These are phyloP conservation scores for Drosophila anomelani DNA, from an alignment of 2,888 invertebrate genomes.

Conservation along the genomic window DNA sequence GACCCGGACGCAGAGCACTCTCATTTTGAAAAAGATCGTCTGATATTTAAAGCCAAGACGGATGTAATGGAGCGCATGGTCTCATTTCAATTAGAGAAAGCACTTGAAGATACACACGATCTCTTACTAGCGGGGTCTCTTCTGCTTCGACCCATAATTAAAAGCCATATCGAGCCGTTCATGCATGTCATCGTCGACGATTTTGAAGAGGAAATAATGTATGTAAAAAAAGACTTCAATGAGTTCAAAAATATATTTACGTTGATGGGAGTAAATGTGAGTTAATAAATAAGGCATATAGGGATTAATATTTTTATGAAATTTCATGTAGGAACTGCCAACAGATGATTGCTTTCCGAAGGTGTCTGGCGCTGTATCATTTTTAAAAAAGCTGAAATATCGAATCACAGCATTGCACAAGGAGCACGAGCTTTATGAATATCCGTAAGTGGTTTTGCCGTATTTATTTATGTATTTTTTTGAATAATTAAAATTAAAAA, in stretches of 20 bases:
- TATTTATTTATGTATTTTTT: too few species aligned
- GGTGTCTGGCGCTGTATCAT: conserved; percentile 90
- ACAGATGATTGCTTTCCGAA: conserved; percentile 90
- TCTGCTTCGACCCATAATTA: conserved; percentile 90
- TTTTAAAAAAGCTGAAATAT: conserved; percentile 88
- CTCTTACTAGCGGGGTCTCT: conserved; percentile 90
- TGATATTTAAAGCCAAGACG: conserved; percentile 87
- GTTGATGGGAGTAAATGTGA: conserved; percentile 11
- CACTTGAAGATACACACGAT: conserved; percentile 91
- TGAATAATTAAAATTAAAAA: too few species aligned
- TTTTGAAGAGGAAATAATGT: conserved; percentile 88
- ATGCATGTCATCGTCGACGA: conserved; percentile 88
- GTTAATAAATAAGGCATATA: background rate
- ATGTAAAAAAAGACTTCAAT: conserved; percentile 88
- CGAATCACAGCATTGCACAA: conserved; percentile 87
- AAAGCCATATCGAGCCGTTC: conserved; percentile 89
- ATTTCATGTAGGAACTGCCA: conserved; percentile 83
- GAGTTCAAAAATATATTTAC: conserved; percentile 85
- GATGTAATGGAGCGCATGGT: conserved; percentile 91
- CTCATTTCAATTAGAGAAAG: conserved; percentile 91
- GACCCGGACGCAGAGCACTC: conserved; percentile 89
- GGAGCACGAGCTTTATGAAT: conserved; percentile 88
- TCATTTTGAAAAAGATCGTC: conserved; percentile 88
- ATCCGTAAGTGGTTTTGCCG: conserved; percentile 85
- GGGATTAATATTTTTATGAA: background rate